These are phyloP conservation scores for Lymantria monacha DNA, from an alignment of 2,888 invertebrate genomes.

Conservation along the genomic window DNA sequence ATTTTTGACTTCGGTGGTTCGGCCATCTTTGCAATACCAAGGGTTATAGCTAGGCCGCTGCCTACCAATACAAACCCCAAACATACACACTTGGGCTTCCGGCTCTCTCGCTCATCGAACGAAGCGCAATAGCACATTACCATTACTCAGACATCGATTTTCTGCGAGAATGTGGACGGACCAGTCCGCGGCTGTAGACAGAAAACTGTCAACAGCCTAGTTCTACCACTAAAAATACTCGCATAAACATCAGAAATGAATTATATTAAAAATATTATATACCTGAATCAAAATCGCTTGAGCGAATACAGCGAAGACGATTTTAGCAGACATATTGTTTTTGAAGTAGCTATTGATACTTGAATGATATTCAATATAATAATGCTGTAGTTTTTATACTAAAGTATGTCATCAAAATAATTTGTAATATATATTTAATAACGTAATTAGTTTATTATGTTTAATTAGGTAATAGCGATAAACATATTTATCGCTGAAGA, in stretches of 20 bases:
- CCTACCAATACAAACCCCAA: too few species aligned
- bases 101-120: too few species aligned
- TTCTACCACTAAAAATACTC: too few species aligned
- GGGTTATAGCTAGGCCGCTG: too few species aligned
- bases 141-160: too few species aligned
- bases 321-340: slow-evolving; percentile 23
- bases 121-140: too few species aligned
- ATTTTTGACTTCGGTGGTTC: too few species aligned
- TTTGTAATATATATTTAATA: neutral
- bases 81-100: too few species aligned
- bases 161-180: too few species aligned
- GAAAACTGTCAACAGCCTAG: too few species aligned
- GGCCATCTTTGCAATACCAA: too few species aligned
- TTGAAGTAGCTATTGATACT: slow-evolving; percentile 11
- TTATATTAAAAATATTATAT: neutral
- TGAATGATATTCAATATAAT: neutral
- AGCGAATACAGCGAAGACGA: slow-evolving; percentile 21
- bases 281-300: slow-evolving; percentile 31
- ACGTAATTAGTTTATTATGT: neutral
- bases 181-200: too few species aligned
- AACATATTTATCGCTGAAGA: neutral
- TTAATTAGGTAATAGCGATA: neutral
- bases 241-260: neutral
- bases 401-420: neutral
- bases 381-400: neutral